Base-by-base conservation (phyloP, 2,888 invertebrate species). In the Xanthia togata region DNA sequence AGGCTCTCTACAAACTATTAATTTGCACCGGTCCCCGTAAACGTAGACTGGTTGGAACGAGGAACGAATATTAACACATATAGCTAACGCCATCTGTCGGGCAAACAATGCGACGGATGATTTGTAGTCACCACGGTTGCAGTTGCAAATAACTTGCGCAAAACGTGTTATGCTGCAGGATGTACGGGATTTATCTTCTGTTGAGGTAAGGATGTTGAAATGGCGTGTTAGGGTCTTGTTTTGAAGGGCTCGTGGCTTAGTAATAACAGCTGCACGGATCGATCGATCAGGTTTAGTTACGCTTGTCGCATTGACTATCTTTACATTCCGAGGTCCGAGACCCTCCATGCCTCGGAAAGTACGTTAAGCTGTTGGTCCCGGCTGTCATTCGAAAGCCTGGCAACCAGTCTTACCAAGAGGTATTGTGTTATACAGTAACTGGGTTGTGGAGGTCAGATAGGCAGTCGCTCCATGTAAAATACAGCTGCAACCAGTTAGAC, bases 61-160 rank as follows among this genome's bases (percentile, higher is more conserved):
- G 87, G 41, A 70, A 73, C 78, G 89, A 89, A 91, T 91, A 90
- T 90, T 89, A 89, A 90, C 85, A 85, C 84, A 57, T 73, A 82
- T 64, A 76, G 67, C 81, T 57, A 82, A 60, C 71, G 79, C 84
- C 85, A 84, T 84, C 87, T 85, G 80, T 81, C 83, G 75, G 71
- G 84, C 82, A 90, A 88, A 91, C 89, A 88, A 88, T 86, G 86
- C 83, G 79, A 81, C 65, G 59, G 71, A 85, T 90, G 89, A 91
- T 91, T 89, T 89, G 89, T 83, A 80, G 65, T 70, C 75, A 41
- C 78, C 78, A 81, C 63, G 67, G 55, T 77, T 83, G 75, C 81
- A 79, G 79, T 78, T 64, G 20, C 60, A 55, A 85, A 87, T 87
- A 85, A 87, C 80, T 83, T 73, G 70, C 65, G 73, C 73, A 69